phyloP scores from a whole-genome alignment of 2,113 vertebrate species.

The Numida meleagris region DNA sequence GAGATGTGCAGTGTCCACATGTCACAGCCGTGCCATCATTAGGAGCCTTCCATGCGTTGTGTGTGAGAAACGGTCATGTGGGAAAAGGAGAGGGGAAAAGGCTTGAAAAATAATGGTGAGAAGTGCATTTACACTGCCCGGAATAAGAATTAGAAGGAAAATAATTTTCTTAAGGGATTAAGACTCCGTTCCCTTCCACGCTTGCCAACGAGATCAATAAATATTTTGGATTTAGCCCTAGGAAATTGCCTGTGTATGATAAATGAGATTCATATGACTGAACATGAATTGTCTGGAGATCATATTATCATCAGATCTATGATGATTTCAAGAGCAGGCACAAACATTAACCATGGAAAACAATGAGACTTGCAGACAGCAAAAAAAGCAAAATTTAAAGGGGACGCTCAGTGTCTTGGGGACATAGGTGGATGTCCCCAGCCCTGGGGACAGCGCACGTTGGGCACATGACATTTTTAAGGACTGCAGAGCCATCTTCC shows the following conservation, averaged over 20 bases:
- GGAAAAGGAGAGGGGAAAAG: slow-evolving; percentile 16
- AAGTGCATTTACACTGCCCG: slow-evolving; percentile 39
- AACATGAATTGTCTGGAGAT: slow-evolving; percentile 35
- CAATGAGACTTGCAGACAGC: not conserved
- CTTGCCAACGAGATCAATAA: slow-evolving; percentile 60
- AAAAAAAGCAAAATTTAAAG: slow-evolving; percentile 18
- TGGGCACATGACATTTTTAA: slow-evolving; percentile 16
- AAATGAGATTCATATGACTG: slow-evolving; percentile 17
- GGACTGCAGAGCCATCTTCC: not conserved
- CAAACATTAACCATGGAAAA: slow-evolving; percentile 30
- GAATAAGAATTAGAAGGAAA: slow-evolving; percentile 66
- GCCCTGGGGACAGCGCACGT: not conserved
- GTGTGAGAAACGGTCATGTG: slow-evolving; percentile 43
- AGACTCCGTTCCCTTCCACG: not conserved
- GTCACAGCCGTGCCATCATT: not conserved
- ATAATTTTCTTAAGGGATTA: slow-evolving; percentile 64
- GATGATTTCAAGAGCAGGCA: not conserved
- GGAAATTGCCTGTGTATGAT: slow-evolving; percentile 53
- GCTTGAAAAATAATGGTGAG: slow-evolving; percentile 49
- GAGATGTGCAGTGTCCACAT: not conserved
- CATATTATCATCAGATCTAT: slow-evolving; percentile 37
- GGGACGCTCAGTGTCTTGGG: not conserved
- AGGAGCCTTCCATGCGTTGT: not conserved
- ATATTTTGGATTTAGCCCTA: slow-evolving; percentile 60
- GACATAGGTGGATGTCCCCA: fast-evolving